Evolutionary conservation across 2,113 vertebrate genomes (phyloP).

Genomic region (Neogobius melanostomus): DNA sequence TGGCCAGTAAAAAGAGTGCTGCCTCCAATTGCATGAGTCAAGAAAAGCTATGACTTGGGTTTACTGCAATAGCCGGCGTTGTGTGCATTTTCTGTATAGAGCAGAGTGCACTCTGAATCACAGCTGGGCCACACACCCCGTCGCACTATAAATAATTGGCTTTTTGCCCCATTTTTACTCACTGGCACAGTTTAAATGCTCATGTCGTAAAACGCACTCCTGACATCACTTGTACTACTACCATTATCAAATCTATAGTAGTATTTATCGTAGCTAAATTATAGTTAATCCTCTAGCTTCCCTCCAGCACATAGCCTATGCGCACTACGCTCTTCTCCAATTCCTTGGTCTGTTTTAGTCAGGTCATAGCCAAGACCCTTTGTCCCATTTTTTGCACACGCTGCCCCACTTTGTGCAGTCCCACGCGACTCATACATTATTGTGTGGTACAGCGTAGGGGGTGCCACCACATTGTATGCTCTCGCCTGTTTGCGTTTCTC

Average conservation of each 20-base stretch:
- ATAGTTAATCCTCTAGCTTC: not conserved
- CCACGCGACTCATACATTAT: conserved; percentile 21
- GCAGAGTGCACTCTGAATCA: conserved; percentile 38
- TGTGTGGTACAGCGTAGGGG: not conserved
- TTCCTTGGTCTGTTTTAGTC: conserved; percentile 22
- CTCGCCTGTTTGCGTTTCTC: conserved; percentile 32
- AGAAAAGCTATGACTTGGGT: not conserved
- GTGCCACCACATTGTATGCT: conserved; percentile 12
- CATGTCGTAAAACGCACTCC: conserved; percentile 12
- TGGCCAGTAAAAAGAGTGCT: not conserved
- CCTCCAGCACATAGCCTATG: not conserved
- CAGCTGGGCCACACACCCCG: conserved; percentile 28
- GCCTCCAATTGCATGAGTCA: conserved; percentile 13
- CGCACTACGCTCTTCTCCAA: not conserved
- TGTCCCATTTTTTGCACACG: conserved; percentile 58
- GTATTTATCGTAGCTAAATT: not conserved
- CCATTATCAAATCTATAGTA: conserved; percentile 4
- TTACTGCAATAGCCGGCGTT: not conserved
- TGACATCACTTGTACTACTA: not conserved
- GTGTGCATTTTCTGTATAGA: conserved; percentile 29
- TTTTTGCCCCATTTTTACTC: conserved; percentile 62
- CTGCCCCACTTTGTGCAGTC: conserved; percentile 53
- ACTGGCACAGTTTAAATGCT: conserved; percentile 27
- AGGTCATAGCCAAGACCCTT: conserved; percentile 49
- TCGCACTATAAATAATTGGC: conserved; percentile 71